These are phyloP conservation scores for Pterocles gutturalis DNA, from an alignment of 2,113 vertebrate genomes.

Conservation along the genomic window DNA sequence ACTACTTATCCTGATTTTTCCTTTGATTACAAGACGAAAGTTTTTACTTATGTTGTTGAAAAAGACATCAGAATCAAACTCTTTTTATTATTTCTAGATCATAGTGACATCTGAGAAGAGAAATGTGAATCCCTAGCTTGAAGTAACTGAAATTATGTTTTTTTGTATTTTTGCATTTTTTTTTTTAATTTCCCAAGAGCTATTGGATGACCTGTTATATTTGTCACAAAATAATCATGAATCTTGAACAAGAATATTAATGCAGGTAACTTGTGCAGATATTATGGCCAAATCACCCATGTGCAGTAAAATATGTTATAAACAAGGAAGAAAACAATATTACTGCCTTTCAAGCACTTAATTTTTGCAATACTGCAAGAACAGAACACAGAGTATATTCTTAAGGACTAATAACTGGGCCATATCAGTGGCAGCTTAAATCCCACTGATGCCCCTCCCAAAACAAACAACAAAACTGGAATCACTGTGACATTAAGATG, in stretches of 20 bases:
- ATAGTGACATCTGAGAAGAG: neutral
- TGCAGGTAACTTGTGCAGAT: neutral
- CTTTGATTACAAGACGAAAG: neutral
- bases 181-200: neutral
- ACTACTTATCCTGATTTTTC: neutral
- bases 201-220: neutral
- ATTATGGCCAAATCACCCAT: neutral
- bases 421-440: neutral
- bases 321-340: neutral
- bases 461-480: neutral
- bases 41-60: neutral
- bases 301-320: neutral
- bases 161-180: neutral
- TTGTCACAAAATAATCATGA: neutral
- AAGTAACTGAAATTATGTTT: neutral
- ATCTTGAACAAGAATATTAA: neutral
- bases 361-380: neutral
- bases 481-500: neutral
- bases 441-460: accelerated
- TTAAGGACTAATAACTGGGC: neutral
- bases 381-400: accelerated
- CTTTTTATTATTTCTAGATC: neutral
- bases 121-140: neutral
- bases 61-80: neutral
- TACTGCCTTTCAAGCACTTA: neutral